These are phyloP conservation scores for Muscina levida DNA, from an alignment of 2,888 invertebrate genomes.

Conservation along the genomic window DNA sequence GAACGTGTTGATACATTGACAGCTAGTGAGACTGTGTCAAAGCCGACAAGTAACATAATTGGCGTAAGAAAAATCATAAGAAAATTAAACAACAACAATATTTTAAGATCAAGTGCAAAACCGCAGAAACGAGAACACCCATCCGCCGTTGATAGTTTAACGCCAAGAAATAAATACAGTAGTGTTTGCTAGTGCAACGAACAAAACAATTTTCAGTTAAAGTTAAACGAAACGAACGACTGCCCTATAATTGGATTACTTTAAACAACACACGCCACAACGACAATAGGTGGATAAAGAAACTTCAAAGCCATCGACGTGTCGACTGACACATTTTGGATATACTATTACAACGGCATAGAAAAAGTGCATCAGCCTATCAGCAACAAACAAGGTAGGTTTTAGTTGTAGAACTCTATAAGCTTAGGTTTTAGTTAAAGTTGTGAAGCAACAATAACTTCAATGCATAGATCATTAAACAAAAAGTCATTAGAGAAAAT, in stretches of 20 bases:
- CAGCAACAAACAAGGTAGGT: slow-evolving; percentile 36
- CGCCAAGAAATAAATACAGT: not conserved
- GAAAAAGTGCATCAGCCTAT: not conserved
- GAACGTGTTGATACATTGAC: slow-evolving; percentile 24
- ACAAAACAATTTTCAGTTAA: not conserved
- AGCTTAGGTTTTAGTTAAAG: slow-evolving; percentile 4
- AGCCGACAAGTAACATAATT: not conserved
- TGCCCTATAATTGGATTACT: slow-evolving; percentile 29
- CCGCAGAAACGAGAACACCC: not conserved
- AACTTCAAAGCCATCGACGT: slow-evolving; percentile 21
- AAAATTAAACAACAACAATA: not conserved
- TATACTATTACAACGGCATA: not conserved
- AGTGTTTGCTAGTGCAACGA: slow-evolving; percentile 14
- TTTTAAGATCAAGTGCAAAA: not conserved
- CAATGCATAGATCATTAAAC: too few relatives aligned
- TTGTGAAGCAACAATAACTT: too few relatives aligned
- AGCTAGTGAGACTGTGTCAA: not conserved
- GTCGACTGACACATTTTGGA: slow-evolving; percentile 7
- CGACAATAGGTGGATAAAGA: not conserved
- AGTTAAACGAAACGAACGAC: too few relatives aligned
- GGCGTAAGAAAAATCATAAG: slow-evolving; percentile 1
- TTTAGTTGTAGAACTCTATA: slow-evolving; percentile 5
- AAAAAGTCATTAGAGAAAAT: too few relatives aligned
- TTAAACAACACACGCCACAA: not conserved
- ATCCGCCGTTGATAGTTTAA: too few relatives aligned